Conservation (phyloP, 1,140 invertebrate species). For the Euwallacea similis region DNA sequence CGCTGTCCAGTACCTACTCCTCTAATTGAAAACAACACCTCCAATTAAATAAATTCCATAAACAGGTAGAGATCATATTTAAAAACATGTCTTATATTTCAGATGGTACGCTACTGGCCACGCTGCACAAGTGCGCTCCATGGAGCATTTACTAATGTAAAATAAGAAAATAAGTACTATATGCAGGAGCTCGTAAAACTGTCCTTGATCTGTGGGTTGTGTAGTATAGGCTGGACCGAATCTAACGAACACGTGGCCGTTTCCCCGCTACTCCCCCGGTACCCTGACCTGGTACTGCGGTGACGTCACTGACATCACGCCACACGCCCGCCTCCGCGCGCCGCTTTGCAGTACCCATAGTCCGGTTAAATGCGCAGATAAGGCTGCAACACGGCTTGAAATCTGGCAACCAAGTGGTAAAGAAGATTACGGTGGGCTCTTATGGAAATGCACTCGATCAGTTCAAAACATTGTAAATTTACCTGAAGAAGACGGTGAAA, state of each 20-base stretch:
- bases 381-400: slow-evolving; percentile 41
- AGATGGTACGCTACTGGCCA: slow-evolving; percentile 30
- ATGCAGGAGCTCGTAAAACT: slow-evolving; percentile 55
- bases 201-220: slow-evolving; percentile 56
- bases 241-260: slow-evolving; percentile 52
- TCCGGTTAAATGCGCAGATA: slow-evolving; percentile 50
- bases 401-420: slow-evolving; percentile 42
- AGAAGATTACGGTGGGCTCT: slow-evolving; percentile 31
- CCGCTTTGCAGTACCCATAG: slow-evolving; percentile 38
- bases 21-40: too few relatives aligned
- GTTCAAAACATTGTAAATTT: too few relatives aligned
- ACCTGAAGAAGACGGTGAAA: too few relatives aligned
- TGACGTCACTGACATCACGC: slow-evolving; percentile 51
- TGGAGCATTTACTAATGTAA: slow-evolving; percentile 42
- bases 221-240: slow-evolving; percentile 52
- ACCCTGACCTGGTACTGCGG: slow-evolving; percentile 26
- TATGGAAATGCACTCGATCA: slow-evolving; percentile 9
- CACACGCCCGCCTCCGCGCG: slow-evolving; percentile 42
- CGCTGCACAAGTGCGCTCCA: slow-evolving; percentile 40
- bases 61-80: background rate
- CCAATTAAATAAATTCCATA: background rate
- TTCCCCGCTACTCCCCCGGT: slow-evolving; percentile 36
- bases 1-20: too few relatives aligned
- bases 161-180: slow-evolving; percentile 53
- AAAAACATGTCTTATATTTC: background rate